Evolutionary conservation across 2,888 invertebrate species (phyloP).

Genomic region (Aspidiotus rigidus): DNA sequence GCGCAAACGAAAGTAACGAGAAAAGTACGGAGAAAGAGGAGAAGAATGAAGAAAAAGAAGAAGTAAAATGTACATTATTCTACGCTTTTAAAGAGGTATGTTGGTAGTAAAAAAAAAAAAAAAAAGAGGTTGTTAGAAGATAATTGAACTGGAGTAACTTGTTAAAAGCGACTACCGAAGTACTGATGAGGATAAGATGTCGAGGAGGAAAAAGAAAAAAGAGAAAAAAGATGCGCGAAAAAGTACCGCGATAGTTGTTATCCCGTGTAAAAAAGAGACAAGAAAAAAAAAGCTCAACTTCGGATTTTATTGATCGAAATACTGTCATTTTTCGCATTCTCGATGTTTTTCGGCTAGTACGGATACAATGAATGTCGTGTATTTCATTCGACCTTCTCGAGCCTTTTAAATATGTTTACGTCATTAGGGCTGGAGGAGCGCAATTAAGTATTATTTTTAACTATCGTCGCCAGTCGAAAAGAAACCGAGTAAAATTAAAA

Average conservation of each 20-base stretch:
- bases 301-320: not conserved
- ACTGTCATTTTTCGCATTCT: not conserved
- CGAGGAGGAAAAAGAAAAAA: not conserved
- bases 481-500: no score
- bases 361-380: no score
- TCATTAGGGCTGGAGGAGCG: no score
- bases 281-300: not conserved
- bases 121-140: constrained; percentile 2
- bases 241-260: not conserved
- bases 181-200: not conserved
- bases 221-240: not conserved
- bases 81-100: not conserved
- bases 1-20: constrained; percentile 4
- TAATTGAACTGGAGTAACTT: constrained; percentile 4
- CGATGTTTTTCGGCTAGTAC: no score
- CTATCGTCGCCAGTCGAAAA: no score
- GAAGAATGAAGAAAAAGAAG: not conserved
- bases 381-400: no score
- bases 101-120: not conserved
- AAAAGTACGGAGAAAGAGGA: not conserved
- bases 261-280: not conserved
- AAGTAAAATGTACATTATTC: constrained; percentile 1
- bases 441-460: no score
- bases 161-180: constrained; percentile 2
- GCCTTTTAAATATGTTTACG: no score